Percentiles rank a stretch among this genome's conserved stretches.
Evolutionary conservation across 2,888 invertebrate genomes (phyloP).

Genomic region (Lydus trimaculatus): DNA sequence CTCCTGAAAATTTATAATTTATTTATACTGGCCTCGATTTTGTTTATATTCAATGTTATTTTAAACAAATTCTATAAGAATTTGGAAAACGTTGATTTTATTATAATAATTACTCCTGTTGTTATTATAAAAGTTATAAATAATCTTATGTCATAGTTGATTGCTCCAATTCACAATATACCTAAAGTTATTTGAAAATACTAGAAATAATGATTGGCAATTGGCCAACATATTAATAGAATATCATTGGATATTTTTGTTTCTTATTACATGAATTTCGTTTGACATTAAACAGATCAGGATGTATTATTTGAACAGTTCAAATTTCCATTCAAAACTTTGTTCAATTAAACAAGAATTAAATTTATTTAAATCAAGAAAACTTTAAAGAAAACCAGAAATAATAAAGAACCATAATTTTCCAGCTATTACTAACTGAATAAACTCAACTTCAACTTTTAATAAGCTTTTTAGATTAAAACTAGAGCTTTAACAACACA

Average conservation of each 20-base stretch:
- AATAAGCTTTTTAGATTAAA: conserved; percentile 1
- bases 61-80: background rate
- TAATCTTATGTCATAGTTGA: conserved; percentile 6
- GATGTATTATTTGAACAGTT: background rate
- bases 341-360: background rate
- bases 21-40: conserved; percentile 7
- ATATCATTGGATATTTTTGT: conserved; percentile 27
- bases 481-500: background rate
- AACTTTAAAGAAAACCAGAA: background rate
- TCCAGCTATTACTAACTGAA: background rate
- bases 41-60: background rate
- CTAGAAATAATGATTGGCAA: conserved; percentile 27
- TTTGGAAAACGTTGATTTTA: background rate
- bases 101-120: no score
- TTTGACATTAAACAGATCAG: conserved; percentile 31
- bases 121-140: background rate
- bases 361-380: no score
- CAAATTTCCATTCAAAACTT: background rate
- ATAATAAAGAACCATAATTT: background rate
- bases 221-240: conserved; percentile 25
- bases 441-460: conserved; percentile 4
- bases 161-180: background rate
- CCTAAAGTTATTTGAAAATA: background rate
- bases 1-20: conserved; percentile 1
- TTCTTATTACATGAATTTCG: conserved; percentile 8